Conservation (phyloP, 2,113 vertebrate species). For the Pelvicachromis taeniatus region DNA sequence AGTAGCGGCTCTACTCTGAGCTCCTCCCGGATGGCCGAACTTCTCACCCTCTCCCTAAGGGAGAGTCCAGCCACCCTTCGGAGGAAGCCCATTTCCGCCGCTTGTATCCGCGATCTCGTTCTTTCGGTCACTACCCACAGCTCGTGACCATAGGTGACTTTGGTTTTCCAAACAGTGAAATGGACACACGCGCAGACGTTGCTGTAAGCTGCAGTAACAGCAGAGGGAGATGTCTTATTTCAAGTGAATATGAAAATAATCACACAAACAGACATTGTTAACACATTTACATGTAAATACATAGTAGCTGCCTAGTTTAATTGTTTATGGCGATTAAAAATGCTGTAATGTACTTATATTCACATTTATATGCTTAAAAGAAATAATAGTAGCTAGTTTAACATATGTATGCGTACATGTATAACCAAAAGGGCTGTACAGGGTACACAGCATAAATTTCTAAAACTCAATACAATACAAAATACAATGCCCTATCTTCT, state of each 20-base stretch:
- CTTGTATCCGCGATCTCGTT: no score
- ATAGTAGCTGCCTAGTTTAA: neutral
- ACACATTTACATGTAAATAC: neutral
- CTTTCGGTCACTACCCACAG: no score
- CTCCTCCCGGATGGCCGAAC: no score
- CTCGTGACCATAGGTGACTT: no score
- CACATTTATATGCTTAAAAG: no score
- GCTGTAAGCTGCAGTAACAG: neutral
- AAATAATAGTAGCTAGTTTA: no score
- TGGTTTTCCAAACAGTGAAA: neutral
- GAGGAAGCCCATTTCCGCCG: no score
- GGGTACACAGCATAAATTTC: neutral
- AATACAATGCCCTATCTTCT: neutral
- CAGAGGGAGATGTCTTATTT: neutral
- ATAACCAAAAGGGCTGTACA: neutral
- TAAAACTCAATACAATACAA: neutral
- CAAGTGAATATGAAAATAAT: neutral
- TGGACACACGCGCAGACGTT: neutral
- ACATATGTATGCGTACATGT: no score
- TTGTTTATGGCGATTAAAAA: neutral
- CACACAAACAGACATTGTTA: neutral
- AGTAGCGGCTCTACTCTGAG: no score
- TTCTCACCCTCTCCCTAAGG: no score
- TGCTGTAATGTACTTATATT: neutral
- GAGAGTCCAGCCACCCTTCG: no score